Base-by-base conservation (phyloP, 1,140 invertebrate species). In the Drosophila rhopaloa region DNA sequence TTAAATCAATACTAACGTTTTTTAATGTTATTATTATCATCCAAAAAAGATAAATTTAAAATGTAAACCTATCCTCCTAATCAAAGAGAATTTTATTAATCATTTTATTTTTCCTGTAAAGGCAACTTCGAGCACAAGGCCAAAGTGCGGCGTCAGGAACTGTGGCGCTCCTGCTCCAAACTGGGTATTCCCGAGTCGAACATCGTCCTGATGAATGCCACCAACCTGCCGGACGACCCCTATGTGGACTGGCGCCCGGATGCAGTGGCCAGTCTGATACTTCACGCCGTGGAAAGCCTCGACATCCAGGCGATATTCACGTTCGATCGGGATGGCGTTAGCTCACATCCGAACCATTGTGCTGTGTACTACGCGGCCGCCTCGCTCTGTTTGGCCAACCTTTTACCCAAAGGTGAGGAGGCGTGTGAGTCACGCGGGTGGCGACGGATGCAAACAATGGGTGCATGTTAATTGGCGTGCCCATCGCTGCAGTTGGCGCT, bases 251-350 rank as follows among this genome's bases (percentile, higher is more conserved):
- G 98, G 97, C 95, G 96, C 48, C 94, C 94, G 44, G 95, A 96
- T 68, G 92, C 95, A 13, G 93, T 98, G 48, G 94, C 96, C 13
- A 94, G 95, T 47, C 93, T 95, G 53, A 94, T 98, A 82, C 93
- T 96, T 32, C 94, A 96, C 48, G 94, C 95, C 48, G 92, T 97
- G 54, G 95, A 96, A 92, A 93, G 94, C 46, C 94, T 97, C 60
- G 95, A 95, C 90, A 96, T 98, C 82, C 95, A 97, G 83, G 96
- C 96, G 19, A 94, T 98, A 56, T 95, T 99, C 44, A 98, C 98
- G 38, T 99, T 99, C 94, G 98, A 99, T 93, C 95, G 95, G 88
- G 93, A 95, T 89, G 98, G 98, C 51, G 95, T 99, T 5, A 98
- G 97, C 81, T 95, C 95, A 8, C 98, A 99, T 93, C 93, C 94